phyloP scores from a whole-genome alignment of 2,113 vertebrate genomes.

The Polyodon spathula region DNA sequence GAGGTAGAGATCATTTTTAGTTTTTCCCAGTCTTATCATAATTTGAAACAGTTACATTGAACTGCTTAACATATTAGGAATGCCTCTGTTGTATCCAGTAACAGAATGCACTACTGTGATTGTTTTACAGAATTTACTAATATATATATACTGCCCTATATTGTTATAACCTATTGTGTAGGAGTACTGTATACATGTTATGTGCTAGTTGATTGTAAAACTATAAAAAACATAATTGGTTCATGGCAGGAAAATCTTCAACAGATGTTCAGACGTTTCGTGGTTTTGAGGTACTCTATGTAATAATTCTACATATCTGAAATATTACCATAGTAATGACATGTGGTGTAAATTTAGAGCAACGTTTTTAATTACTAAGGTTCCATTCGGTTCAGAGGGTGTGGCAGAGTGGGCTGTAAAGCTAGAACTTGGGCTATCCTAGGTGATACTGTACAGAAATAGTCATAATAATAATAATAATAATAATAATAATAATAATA shows the following conservation, averaged over 20 bases:
- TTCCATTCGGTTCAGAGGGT: no score
- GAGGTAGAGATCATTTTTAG: no score
- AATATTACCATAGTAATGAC: not conserved
- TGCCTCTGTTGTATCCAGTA: slow-evolving; percentile 47
- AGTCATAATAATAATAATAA: no score
- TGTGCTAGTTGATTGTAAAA: slow-evolving; percentile 33
- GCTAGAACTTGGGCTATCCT: no score
- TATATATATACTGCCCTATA: slow-evolving; percentile 27
- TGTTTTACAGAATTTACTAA: slow-evolving; percentile 35
- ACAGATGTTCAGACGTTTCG: slow-evolving; percentile 37
- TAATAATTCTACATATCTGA: not conserved
- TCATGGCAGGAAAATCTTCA: slow-evolving; percentile 25
- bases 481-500: no score
- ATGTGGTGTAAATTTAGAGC: no score
- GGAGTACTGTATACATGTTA: slow-evolving; percentile 20
- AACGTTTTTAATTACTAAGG: no score
- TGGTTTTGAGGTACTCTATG: slow-evolving; percentile 14
- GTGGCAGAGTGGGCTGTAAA: no score
- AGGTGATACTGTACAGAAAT: no score
- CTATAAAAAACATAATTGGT: slow-evolving; percentile 24
- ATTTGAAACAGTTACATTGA: slow-evolving; percentile 44
- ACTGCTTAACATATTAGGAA: slow-evolving; percentile 46
- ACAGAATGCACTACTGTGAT: slow-evolving; percentile 30
- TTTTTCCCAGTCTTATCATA: slow-evolving; percentile 16
- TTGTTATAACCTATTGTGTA: slow-evolving; percentile 44